These are phyloP conservation scores for Scolopax rusticola DNA, from an alignment of 2,797 vertebrate genomes.

Conservation along the genomic window DNA sequence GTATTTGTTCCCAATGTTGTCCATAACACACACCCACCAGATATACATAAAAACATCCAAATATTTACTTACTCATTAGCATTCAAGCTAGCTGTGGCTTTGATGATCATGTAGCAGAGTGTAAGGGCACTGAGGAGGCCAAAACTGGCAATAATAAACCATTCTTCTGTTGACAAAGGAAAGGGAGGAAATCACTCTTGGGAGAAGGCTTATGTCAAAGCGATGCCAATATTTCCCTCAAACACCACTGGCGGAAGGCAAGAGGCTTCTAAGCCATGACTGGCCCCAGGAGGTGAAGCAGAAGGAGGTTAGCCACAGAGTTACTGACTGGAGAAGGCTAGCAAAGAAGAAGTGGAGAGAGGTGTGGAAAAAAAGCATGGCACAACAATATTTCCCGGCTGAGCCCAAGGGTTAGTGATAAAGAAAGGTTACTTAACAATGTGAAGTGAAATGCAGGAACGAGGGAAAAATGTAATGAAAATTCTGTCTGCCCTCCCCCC, in stretches of 20 bases:
- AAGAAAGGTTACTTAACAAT: conserved; percentile 28
- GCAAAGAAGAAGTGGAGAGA: conserved; percentile 76
- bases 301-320: conserved; percentile 82
- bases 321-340: conserved; percentile 80
- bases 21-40: conserved; percentile 52
- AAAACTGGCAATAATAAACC: conserved; percentile 95
- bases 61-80: conserved; percentile 87
- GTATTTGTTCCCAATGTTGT: neutral
- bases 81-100: conserved; percentile 88
- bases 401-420: conserved; percentile 59
- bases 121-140: conserved; percentile 91
- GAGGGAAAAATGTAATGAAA: conserved; percentile 18
- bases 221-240: conserved; percentile 80
- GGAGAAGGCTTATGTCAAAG: conserved; percentile 83
- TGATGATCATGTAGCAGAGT: conserved; percentile 95
- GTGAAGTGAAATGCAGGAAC: conserved; percentile 30
- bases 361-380: conserved; percentile 73
- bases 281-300: conserved; percentile 81
- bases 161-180: conserved; percentile 95
- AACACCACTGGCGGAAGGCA: conserved; percentile 79
- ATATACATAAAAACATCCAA: conserved; percentile 19
- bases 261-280: conserved; percentile 77
- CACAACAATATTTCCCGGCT: conserved; percentile 62
- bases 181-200: conserved; percentile 89
- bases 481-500: neutral